These are phyloP conservation scores for Gymnocephalus cernua DNA, from an alignment of 2,113 vertebrate species.

Conservation along the genomic window DNA sequence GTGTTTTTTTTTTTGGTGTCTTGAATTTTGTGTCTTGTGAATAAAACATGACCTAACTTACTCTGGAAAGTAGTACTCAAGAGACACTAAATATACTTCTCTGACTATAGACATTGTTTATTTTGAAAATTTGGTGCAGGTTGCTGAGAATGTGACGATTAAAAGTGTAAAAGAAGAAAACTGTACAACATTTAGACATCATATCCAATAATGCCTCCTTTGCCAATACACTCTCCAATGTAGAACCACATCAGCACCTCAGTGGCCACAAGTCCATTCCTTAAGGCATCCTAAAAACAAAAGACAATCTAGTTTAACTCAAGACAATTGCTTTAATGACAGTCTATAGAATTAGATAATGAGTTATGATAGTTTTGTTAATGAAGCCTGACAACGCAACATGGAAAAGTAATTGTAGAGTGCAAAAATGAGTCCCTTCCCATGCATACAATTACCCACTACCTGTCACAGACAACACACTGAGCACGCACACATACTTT, in stretches of 20 bases:
- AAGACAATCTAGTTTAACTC: neutral
- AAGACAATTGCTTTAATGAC: neutral
- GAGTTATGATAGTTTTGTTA: neutral
- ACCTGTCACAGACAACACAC: neutral
- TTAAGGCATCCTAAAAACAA: constrained; percentile 49
- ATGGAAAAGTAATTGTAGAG: neutral
- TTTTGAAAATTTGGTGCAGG: constrained; percentile 19
- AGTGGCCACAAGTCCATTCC: constrained; percentile 53
- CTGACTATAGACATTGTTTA: constrained; percentile 35
- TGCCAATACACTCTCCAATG: constrained; percentile 59
- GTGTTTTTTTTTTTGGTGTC: neutral
- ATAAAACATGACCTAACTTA: constrained; percentile 25
- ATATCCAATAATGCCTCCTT: constrained; percentile 54
- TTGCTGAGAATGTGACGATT: constrained; percentile 39
- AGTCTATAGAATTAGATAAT: neutral
- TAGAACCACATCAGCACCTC: constrained; percentile 66
- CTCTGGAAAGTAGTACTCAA: neutral
- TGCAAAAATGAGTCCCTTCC: neutral
- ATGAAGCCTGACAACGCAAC: neutral
- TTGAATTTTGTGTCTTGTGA: constrained; percentile 6
- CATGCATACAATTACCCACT: neutral
- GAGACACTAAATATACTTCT: constrained; percentile 8
- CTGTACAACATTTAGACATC: constrained; percentile 30
- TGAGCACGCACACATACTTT: neutral
- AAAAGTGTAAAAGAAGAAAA: constrained; percentile 16